Evolutionary conservation across 1,140 invertebrate genomes (phyloP), one percentile per base, ranked within the genome.

Genomic region (Drosophila busckii): DNA sequence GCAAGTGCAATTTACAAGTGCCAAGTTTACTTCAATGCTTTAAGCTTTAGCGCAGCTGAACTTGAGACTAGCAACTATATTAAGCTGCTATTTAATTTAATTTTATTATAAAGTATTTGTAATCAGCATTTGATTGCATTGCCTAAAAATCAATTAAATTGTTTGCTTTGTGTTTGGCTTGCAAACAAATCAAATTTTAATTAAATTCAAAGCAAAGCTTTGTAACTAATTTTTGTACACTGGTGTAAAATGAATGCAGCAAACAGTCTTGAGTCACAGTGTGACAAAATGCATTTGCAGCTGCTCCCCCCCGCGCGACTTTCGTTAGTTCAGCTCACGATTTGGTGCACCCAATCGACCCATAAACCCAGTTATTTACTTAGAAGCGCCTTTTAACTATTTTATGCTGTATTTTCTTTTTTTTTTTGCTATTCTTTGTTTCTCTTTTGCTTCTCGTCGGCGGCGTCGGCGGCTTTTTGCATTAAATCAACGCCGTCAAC

Each of bases 321-420:
- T 16, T 12, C 22, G 1, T 53, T 53, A 58, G 48, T 63, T 63
- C 67, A 56, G 66, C 68, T 69, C 71, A 78, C 78, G 78, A 84
- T 84, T 84, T 84, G 78, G 82, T 85, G 82, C 82, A 85, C 82
- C 82, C 82, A 85, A 85, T 85, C 82, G 82, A 85, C 82, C 82
- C 82, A 85, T 82, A 85, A 85, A 85, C 82, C 82, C 67, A 85
- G 82, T 85, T 85, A 85, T 82, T 85, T 85, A 75, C 82, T 80
- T 84, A 80, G 75, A 82, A 80, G 75, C 75, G 73, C 73, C 75
- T 80, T 80, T 80, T 80, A 82, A 82, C 73, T 61, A 65, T 80
- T 80, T 67, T 58, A 42, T 48, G 34, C 10, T 19, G 25, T 22
- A 10, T 5, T n/a, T 12, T n/a, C 19, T 31, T 37, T 34, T 29